Evolutionary conservation across 2,888 invertebrate species (phyloP).

Genomic region (Tiphia femorata): DNA sequence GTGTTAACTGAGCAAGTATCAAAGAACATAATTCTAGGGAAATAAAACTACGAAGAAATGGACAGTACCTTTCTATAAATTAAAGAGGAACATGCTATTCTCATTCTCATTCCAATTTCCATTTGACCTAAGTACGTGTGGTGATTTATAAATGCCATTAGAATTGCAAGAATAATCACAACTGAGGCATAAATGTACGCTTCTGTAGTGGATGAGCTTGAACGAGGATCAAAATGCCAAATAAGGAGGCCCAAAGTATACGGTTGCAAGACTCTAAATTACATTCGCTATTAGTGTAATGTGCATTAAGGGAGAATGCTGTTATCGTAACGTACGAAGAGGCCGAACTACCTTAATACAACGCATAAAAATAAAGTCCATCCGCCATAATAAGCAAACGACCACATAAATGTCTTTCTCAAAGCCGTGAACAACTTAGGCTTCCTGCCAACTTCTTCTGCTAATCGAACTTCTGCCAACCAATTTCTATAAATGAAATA

Average conservation of each 20-base stretch:
- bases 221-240: constrained; percentile 74
- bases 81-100: constrained; percentile 84
- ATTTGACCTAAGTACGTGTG: constrained; percentile 73
- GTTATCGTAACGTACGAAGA: background rate
- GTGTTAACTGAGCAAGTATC: background rate
- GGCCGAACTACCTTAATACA: constrained; percentile 71
- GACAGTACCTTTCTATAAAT: constrained; percentile 82
- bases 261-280: constrained; percentile 75
- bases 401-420: constrained; percentile 73
- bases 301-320: background rate
- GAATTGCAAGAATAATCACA: constrained; percentile 74
- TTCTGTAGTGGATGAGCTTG: constrained; percentile 69
- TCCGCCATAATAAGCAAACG: constrained; percentile 74
- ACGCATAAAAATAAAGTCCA: constrained; percentile 73
- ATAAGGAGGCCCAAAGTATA: constrained; percentile 75
- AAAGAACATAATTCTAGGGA: background rate
- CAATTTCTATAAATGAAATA: constrained; percentile 70
- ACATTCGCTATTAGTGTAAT: background rate
- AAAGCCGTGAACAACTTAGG: constrained; percentile 76
- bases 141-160: constrained; percentile 77
- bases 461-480: constrained; percentile 72
- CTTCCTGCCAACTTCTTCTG: constrained; percentile 70
- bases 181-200: constrained; percentile 78
- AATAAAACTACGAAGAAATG: background rate
- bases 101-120: constrained; percentile 82